Percentiles rank a stretch among this genome's conserved stretches.
Evolutionary conservation across 2,797 vertebrate genomes (phyloP).

Genomic region (Arctocebus calabarensis): DNA sequence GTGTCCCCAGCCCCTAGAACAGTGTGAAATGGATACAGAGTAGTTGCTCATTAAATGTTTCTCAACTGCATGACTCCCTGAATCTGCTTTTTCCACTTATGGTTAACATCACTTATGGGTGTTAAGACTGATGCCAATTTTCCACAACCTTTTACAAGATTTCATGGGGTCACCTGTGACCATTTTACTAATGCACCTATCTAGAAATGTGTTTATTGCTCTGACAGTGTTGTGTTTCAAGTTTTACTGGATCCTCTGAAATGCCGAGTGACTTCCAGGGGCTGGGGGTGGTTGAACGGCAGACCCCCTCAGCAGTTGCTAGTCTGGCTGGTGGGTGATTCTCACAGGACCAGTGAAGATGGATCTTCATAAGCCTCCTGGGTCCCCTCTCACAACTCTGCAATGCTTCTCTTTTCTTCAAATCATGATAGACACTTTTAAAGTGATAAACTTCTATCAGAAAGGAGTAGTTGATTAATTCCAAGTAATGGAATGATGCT

Average conservation of each 20-base stretch:
- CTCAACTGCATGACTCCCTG: neutral
- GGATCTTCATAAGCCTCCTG: neutral
- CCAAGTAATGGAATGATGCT: neutral
- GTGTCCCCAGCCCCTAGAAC: neutral
- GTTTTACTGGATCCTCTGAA: neutral
- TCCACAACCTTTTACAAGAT: neutral
- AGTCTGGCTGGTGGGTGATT: neutral
- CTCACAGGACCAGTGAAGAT: accelerated
- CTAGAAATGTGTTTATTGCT: too few species aligned
- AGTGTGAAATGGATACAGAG: neutral
- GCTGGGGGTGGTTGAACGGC: neutral
- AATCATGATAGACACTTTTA: neutral
- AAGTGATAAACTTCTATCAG: neutral
- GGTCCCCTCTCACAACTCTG: neutral
- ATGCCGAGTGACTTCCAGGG: accelerated
- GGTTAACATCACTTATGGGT: too few species aligned
- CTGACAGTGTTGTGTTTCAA: neutral
- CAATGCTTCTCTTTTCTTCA: neutral
- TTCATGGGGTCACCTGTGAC: accelerated
- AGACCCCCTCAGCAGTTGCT: accelerated
- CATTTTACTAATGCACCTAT: neutral
- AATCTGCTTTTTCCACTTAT: neutral
- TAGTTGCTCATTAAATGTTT: neutral
- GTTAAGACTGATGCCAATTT: neutral
- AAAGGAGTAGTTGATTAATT: neutral